These are phyloP conservation scores for Penaeus monodon DNA, from an alignment of 2,888 invertebrate species.

Conservation along the genomic window DNA sequence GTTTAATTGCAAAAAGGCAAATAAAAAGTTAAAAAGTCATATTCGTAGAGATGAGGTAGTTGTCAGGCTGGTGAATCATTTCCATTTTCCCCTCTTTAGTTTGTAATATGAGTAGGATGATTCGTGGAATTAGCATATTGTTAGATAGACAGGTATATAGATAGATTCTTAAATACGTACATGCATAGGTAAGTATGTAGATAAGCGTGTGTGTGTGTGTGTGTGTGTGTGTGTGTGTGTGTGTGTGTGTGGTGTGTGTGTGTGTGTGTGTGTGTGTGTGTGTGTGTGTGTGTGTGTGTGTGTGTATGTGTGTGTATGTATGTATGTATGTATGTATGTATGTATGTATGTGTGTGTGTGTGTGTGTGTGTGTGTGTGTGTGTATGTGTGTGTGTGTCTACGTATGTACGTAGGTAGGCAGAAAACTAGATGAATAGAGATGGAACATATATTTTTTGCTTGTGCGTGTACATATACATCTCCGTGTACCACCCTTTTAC, in stretches of 20 bases:
- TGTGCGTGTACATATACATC: not conserved
- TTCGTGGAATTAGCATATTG: not conserved
- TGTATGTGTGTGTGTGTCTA: not conserved
- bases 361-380: not conserved
- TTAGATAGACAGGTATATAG: not conserved
- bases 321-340: not conserved
- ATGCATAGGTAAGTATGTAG: conserved; percentile 12
- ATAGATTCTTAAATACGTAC: not conserved
- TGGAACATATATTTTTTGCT: too few species aligned
- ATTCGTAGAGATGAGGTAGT: too few species aligned
- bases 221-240: conserved; percentile 16
- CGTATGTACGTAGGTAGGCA: not conserved
- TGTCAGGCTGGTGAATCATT: too few species aligned
- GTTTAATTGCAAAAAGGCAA: too few species aligned
- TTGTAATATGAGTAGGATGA: not conserved
- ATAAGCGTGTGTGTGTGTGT: conserved; percentile 15
- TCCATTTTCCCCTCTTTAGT: too few species aligned
- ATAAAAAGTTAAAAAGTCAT: too few species aligned
- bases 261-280: too few species aligned
- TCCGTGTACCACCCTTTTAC: not conserved
- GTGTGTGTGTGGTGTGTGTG: not conserved
- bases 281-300: too few species aligned
- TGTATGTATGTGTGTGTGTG: not conserved
- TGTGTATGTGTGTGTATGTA: too few species aligned
- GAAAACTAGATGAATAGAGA: too few species aligned